phyloP scores from a whole-genome alignment of 2,888 invertebrate species.

The Brachypalpus laphriformis region DNA sequence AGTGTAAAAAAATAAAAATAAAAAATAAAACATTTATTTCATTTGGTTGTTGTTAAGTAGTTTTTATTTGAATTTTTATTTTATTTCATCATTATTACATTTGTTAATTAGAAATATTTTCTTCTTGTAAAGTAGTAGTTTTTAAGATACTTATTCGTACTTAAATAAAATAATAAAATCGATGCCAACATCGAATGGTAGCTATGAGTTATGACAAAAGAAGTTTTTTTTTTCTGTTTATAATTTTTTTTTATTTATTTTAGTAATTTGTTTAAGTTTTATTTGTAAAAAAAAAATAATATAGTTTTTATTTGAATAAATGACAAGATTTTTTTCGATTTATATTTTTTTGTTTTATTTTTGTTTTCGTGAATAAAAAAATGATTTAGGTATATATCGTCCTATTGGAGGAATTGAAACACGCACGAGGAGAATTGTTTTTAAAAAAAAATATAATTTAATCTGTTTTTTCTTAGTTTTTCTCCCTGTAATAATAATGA shows the following conservation, averaged over 20 bases:
- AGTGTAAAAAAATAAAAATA: slow-evolving; percentile 39
- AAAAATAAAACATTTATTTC: slow-evolving; percentile 28
- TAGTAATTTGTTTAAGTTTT: slow-evolving; percentile 53
- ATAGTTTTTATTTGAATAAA: slow-evolving; percentile 66
- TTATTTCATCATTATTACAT: slow-evolving; percentile 7
- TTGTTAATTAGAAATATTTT: slow-evolving; percentile 30
- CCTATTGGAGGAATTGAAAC: slow-evolving; percentile 62
- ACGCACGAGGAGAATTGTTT: slow-evolving; percentile 69
- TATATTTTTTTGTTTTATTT: slow-evolving; percentile 41
- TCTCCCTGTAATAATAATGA: slow-evolving; percentile 57
- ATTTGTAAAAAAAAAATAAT: slow-evolving; percentile 44
- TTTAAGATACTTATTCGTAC: slow-evolving; percentile 62
- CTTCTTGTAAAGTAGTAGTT: slow-evolving; percentile 65
- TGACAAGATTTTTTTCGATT: slow-evolving; percentile 66
- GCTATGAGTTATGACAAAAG: slow-evolving; percentile 50
- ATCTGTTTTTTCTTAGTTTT: slow-evolving; percentile 31
- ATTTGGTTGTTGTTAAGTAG: slow-evolving; percentile 63
- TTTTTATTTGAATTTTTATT: slow-evolving; percentile 28
- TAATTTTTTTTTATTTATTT: slow-evolving; percentile 58
- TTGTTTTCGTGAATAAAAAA: neutral
- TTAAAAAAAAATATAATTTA: slow-evolving; percentile 11
- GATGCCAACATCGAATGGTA: slow-evolving; percentile 56
- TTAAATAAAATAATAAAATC: slow-evolving; percentile 55
- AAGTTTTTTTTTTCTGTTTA: slow-evolving; percentile 14
- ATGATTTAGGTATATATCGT: slow-evolving; percentile 18